These are phyloP conservation scores for Drosophila eugracilis DNA, from an alignment of 1,140 invertebrate genomes.

Conservation along the genomic window DNA sequence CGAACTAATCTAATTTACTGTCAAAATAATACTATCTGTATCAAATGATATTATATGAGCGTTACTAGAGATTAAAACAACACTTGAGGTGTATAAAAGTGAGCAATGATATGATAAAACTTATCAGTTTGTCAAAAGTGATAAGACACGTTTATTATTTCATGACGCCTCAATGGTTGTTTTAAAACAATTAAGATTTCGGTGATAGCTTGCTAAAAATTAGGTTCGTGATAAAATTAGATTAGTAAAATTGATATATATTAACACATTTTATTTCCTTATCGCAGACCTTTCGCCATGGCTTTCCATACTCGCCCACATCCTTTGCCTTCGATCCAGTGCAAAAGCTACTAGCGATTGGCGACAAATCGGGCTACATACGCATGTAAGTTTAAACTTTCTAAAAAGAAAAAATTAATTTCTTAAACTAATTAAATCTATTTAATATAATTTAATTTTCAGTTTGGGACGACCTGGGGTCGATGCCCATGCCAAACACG, in stretches of 20 bases:
- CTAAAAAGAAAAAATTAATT: no score
- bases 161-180: not conserved
- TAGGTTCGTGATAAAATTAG: not conserved
- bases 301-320: conserved; percentile 98
- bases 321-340: conserved; percentile 99
- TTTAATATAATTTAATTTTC: not conserved
- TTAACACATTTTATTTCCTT: not conserved
- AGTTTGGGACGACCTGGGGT: conserved; percentile 98
- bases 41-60: not conserved
- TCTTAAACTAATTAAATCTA: no score
- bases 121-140: conserved; percentile 5
- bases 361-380: conserved; percentile 97
- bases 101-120: not conserved
- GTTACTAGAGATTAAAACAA: not conserved
- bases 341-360: conserved; percentile 97
- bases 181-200: not conserved
- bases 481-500: conserved; percentile 96
- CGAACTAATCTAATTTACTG: not conserved
- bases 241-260: no score
- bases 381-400: conserved; percentile 94
- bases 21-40: not conserved
- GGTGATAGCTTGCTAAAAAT: not conserved
- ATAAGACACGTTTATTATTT: not conserved
- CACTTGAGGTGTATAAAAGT: not conserved
- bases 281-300: conserved; percentile 98